Base-by-base conservation (phyloP, 2,113 vertebrate genomes). In the Pterophyllum scalare region DNA sequence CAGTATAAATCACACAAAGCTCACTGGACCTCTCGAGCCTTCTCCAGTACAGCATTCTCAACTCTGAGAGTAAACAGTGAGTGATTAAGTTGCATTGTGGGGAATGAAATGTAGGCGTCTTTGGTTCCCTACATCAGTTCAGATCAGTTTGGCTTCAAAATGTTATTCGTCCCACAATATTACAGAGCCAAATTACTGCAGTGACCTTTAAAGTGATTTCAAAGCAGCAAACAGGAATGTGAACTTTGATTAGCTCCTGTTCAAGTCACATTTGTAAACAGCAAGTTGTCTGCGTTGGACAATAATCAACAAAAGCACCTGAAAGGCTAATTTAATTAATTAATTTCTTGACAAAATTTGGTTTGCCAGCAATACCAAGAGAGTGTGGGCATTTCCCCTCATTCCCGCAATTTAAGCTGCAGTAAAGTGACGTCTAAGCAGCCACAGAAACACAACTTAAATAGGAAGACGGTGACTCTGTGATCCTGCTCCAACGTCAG, bases 371-470 rank as follows among this genome's bases (percentile, higher is more conserved):
- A 14, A 22, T 40, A 38, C 65, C 52, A 60, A 19, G 54, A 58
- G 64, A 28, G 49, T 2, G 59, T 2, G 59, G 81, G 85, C 80
- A 54, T 62, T 31, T 59, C 57, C 49, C 3, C 12, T 22, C 8
- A 56, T 62, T 58, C 3, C 35, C 64, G 82, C 75, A 80, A 81
- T 70, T 19, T 8, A 33, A 85, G 38, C 43, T 13, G 0, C 2
- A 82, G 54, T 58, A 75, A 87, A 84, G 60, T 52, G 84, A 75
- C 20, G 8, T 40, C 75, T 79, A 56, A 62, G 64, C 84, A 81
- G 83, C 52, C 70, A 5, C 81, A 86, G 67, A 70, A 76, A 62
- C 84, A 58, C 57, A 59, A 52, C 40, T 59, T 26, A 75, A 61
- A 64, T 17, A 31, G 59, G 3, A 57, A 72, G 67, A 77, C 61